Conservation (phyloP, 2,888 invertebrate species). For the Gymnosoma rotundatum region DNA sequence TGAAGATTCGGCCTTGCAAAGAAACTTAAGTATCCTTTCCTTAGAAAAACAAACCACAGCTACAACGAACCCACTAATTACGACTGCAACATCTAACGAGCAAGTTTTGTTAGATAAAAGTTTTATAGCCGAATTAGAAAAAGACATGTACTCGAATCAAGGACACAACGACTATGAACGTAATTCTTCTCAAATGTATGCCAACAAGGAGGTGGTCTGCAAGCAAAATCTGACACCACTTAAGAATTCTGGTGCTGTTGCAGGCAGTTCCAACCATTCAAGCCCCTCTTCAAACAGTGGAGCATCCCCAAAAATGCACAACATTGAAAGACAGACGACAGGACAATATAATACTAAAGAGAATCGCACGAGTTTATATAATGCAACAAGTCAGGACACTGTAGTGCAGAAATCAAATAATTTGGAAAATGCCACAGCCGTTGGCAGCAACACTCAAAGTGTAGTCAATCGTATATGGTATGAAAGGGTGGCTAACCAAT, state of each 20-base stretch:
- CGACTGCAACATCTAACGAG: slow-evolving; percentile 70
- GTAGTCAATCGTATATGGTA: slow-evolving; percentile 83
- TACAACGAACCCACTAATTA: not conserved
- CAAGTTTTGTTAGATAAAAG: slow-evolving; percentile 84
- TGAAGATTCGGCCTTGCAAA: slow-evolving; percentile 75
- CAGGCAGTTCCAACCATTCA: slow-evolving; percentile 69
- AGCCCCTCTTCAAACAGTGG: slow-evolving; percentile 74
- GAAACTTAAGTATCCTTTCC: slow-evolving; percentile 77
- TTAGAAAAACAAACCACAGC: slow-evolving; percentile 73
- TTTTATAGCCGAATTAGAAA: slow-evolving; percentile 87
- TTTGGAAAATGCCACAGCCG: slow-evolving; percentile 72
- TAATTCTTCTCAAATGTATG: slow-evolving; percentile 79
- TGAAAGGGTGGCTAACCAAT: slow-evolving; percentile 78
- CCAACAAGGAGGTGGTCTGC: slow-evolving; percentile 78
- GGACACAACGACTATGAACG: slow-evolving; percentile 81
- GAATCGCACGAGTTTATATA: slow-evolving; percentile 68
- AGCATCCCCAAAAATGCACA: slow-evolving; percentile 75
- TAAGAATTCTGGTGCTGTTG: slow-evolving; percentile 71
- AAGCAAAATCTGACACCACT: slow-evolving; percentile 80
- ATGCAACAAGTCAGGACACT: slow-evolving; percentile 15
- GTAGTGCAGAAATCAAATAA: slow-evolving; percentile 77
- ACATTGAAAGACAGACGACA: slow-evolving; percentile 65
- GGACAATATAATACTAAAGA: slow-evolving; percentile 66
- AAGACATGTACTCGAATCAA: slow-evolving; percentile 83
- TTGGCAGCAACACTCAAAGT: slow-evolving; percentile 76